Percentiles rank a stretch among this genome's conserved stretches.
phyloP scores from a whole-genome alignment of 2,113 vertebrate species.

The Himantopus leucocephalus region DNA sequence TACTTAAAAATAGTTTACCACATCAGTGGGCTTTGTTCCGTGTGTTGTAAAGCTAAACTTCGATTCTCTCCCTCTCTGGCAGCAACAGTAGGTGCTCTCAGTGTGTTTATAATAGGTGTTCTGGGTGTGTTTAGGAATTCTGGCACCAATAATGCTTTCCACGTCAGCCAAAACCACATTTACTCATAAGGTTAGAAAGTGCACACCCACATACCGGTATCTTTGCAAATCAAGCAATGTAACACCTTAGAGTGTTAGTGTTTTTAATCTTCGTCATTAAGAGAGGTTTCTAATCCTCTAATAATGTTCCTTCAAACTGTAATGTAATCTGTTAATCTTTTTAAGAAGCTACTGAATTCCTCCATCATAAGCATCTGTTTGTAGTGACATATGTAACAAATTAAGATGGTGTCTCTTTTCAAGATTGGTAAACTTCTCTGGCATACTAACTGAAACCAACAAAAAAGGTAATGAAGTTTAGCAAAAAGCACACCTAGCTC shows the following conservation, averaged over 20 bases:
- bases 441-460: neutral
- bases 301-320: conserved; percentile 11
- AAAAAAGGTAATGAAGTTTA: neutral
- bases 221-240: neutral
- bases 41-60: neutral
- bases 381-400: neutral
- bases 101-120: neutral
- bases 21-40: neutral
- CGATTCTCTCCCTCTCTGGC: neutral
- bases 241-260: neutral
- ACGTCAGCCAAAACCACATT: conserved; percentile 1
- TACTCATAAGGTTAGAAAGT: neutral
- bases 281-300: conserved; percentile 39
- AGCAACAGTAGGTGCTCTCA: neutral
- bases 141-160: neutral
- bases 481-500: neutral
- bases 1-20: neutral
- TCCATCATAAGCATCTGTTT: conserved; percentile 14
- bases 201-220: neutral
- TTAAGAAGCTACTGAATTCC: conserved; percentile 35
- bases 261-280: conserved; percentile 2
- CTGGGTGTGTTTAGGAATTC: conserved; percentile 7
- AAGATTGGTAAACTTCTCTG: neutral
- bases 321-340: conserved; percentile 42
- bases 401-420: neutral